A percentile compares a stretch with the other conserved stretches of the same genome.
Conservation (phyloP, 2,888 invertebrate species). For the Smittia sp. region DNA sequence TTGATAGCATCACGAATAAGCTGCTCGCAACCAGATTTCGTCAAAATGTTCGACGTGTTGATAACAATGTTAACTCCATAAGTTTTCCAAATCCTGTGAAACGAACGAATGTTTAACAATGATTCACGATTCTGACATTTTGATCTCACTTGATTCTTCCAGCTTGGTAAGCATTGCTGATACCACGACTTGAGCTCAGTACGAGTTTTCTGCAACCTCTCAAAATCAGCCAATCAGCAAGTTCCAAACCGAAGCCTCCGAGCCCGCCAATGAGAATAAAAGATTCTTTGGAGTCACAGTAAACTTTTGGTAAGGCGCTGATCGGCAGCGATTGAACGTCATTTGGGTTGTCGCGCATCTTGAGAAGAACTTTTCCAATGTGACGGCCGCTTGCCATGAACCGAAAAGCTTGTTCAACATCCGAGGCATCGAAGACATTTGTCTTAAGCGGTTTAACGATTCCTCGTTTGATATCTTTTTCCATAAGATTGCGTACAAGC, state of each 20-base stretch:
- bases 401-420: slow-evolving; percentile 71
- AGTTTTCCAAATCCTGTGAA: slow-evolving; percentile 59
- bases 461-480: slow-evolving; percentile 62
- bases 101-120: background rate
- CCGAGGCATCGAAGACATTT: slow-evolving; percentile 62
- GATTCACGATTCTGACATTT: background rate
- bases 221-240: slow-evolving; percentile 80
- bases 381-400: slow-evolving; percentile 70
- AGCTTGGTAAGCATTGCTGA: slow-evolving; percentile 78
- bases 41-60: slow-evolving; percentile 65
- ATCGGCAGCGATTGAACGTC: slow-evolving; percentile 47
- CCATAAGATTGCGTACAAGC: slow-evolving; percentile 57
- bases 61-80: slow-evolving; percentile 65
- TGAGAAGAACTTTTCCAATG: slow-evolving; percentile 67
- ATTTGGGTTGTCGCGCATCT: slow-evolving; percentile 48
- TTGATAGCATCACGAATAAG: slow-evolving; percentile 61
- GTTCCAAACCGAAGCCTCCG: slow-evolving; percentile 89
- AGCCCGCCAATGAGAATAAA: slow-evolving; percentile 75
- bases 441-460: slow-evolving; percentile 67
- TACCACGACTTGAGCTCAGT: slow-evolving; percentile 75
- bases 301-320: slow-evolving; percentile 47
- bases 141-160: slow-evolving; percentile 62
- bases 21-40: slow-evolving; percentile 61
- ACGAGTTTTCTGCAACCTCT: slow-evolving; percentile 77
- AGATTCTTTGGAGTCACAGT: slow-evolving; percentile 47